Conservation (phyloP, 2,797 vertebrate genomes). For the Pyrocephalus nanus region DNA sequence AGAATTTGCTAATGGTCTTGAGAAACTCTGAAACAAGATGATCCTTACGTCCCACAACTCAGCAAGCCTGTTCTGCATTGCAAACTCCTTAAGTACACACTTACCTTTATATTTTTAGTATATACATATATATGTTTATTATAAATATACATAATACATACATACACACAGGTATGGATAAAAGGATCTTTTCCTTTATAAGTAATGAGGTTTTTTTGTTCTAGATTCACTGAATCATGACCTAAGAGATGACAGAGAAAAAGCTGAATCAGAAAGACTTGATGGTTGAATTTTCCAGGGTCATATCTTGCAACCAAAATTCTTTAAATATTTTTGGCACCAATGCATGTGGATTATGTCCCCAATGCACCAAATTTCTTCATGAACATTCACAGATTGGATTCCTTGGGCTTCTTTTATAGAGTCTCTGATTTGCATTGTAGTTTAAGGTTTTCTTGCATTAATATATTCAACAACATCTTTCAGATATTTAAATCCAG, state of each 20-base stretch:
- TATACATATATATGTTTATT: background rate
- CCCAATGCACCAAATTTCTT: background rate
- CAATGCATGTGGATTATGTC: background rate
- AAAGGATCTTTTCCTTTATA: background rate
- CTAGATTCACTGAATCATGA: background rate
- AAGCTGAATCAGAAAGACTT: background rate
- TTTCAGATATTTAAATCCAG: slow-evolving; percentile 54
- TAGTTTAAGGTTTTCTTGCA: background rate
- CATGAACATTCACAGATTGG: background rate
- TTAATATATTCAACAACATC: slow-evolving; percentile 3
- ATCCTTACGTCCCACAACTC: background rate
- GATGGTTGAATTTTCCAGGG: background rate
- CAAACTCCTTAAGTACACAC: background rate
- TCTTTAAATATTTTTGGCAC: background rate
- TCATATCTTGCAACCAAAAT: background rate
- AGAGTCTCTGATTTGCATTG: background rate
- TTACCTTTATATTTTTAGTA: background rate
- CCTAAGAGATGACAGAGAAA: background rate
- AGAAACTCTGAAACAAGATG: background rate
- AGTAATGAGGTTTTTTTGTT: background rate
- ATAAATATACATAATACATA: background rate
- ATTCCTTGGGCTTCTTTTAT: background rate
- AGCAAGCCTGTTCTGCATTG: background rate
- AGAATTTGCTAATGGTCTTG: background rate
- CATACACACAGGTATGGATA: background rate